phyloP scores from a whole-genome alignment of 1,140 invertebrate species.

The Psix sp. region DNA sequence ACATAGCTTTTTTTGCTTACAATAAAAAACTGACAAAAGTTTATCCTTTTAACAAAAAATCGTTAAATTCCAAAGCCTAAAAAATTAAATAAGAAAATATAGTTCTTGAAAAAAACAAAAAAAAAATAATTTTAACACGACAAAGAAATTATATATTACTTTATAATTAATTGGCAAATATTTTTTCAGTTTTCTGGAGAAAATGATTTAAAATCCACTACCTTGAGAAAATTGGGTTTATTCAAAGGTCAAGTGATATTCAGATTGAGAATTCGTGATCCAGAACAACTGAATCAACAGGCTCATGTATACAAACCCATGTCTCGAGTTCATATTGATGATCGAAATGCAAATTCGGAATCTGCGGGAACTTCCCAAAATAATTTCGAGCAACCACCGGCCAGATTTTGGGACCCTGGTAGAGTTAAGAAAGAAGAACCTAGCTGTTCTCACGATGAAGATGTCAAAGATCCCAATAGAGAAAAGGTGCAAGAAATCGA shows the following conservation, averaged over 20 bases:
- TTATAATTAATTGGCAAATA: no score
- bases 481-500: slow-evolving; percentile 18
- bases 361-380: background rate
- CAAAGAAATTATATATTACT: no score
- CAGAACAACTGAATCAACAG: slow-evolving; percentile 78
- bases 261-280: slow-evolving; percentile 77
- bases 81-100: no score
- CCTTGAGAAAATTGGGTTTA: slow-evolving; percentile 85
- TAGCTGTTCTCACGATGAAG: background rate
- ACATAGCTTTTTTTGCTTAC: no score
- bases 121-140: no score
- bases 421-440: background rate
- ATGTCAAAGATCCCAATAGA: background rate
- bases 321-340: slow-evolving; percentile 5
- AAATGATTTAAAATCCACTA: slow-evolving; percentile 81
- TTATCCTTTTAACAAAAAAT: no score
- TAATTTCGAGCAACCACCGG: background rate
- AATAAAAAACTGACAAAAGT: no score
- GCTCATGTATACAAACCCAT: slow-evolving; percentile 79
- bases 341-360: background rate
- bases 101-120: no score
- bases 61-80: no score
- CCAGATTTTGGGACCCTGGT: no score
- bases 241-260: slow-evolving; percentile 85
- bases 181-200: slow-evolving; percentile 81